Percentiles rank a stretch among this genome's conserved stretches.
These are phyloP conservation scores for Oxytorus armatus DNA, from an alignment of 2,888 invertebrate genomes.

Conservation along the genomic window DNA sequence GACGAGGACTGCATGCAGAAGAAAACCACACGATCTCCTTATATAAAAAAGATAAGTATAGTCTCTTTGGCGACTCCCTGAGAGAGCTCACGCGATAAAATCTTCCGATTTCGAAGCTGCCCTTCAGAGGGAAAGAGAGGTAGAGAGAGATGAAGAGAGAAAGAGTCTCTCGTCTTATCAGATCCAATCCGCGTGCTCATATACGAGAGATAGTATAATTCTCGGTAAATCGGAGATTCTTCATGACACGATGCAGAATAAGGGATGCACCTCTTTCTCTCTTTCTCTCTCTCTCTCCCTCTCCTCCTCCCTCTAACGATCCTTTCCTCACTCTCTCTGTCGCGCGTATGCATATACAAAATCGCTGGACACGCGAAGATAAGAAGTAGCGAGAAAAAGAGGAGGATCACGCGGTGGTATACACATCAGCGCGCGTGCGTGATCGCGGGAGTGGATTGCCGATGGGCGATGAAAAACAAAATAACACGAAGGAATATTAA, in stretches of 20 bases:
- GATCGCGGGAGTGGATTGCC: slow-evolving; percentile 54
- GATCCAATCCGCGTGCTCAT: slow-evolving; percentile 69
- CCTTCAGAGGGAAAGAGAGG: slow-evolving; percentile 8
- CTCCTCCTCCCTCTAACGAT: neutral
- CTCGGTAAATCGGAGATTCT: slow-evolving; percentile 62
- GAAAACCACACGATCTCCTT: slow-evolving; percentile 41
- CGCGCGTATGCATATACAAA: neutral
- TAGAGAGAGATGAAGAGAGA: slow-evolving; percentile 14
- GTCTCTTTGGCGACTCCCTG: slow-evolving; percentile 56
- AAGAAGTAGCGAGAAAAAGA: slow-evolving; percentile 59
- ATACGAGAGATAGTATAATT: slow-evolving; percentile 67
- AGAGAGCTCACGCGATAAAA: slow-evolving; percentile 57
- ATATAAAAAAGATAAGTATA: slow-evolving; percentile 58
- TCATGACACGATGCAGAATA: slow-evolving; percentile 45
- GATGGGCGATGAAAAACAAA: slow-evolving; percentile 34
- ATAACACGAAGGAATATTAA: slow-evolving; percentile 17
- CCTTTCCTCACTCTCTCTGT: neutral
- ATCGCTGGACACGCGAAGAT: slow-evolving; percentile 33
- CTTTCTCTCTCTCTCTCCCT: slow-evolving; percentile 3
- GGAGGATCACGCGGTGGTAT: slow-evolving; percentile 40
- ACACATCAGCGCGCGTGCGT: slow-evolving; percentile 55
- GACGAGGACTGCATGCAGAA: slow-evolving; percentile 28
- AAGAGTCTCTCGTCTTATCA: slow-evolving; percentile 64
- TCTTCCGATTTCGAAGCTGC: slow-evolving; percentile 57
- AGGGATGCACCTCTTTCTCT: slow-evolving; percentile 34